These are phyloP conservation scores for Falco biarmicus DNA, from an alignment of 2,797 vertebrate genomes.

Conservation along the genomic window DNA sequence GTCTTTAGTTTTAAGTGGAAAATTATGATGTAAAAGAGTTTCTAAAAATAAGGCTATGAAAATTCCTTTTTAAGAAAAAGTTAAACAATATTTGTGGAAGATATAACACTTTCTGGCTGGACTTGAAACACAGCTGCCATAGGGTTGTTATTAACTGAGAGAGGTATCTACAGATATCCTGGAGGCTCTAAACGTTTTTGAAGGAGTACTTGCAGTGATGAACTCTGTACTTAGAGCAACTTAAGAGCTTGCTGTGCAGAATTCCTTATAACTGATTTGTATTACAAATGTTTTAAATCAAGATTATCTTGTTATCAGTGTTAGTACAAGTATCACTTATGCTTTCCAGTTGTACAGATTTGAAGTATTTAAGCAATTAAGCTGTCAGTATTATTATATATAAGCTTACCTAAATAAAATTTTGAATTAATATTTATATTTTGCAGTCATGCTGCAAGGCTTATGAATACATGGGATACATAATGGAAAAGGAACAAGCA, in stretches of 20 bases:
- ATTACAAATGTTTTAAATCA: background rate
- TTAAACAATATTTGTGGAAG: background rate
- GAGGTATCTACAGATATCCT: background rate
- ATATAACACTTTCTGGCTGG: background rate
- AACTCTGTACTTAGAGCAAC: background rate
- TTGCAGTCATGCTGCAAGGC: constrained; percentile 96
- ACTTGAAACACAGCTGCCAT: background rate
- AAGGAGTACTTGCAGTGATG: background rate
- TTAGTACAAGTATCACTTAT: background rate
- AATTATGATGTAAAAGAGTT: background rate
- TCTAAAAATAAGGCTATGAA: background rate
- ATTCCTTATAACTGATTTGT: background rate
- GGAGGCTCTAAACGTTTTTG: background rate
- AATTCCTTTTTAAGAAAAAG: background rate
- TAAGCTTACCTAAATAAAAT: background rate
- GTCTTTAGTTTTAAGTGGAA: background rate
- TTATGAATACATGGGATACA: constrained; percentile 97
- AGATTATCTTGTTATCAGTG: background rate
- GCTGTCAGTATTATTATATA: background rate
- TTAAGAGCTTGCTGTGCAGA: background rate
- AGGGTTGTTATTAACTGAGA: background rate
- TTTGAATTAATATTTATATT: background rate
- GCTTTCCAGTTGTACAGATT: background rate
- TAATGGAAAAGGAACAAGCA: constrained; percentile 97
- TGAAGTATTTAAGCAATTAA: background rate